Base-by-base conservation (phyloP, 2,797 vertebrate genomes). In the Sebastes iracundus region DNA sequence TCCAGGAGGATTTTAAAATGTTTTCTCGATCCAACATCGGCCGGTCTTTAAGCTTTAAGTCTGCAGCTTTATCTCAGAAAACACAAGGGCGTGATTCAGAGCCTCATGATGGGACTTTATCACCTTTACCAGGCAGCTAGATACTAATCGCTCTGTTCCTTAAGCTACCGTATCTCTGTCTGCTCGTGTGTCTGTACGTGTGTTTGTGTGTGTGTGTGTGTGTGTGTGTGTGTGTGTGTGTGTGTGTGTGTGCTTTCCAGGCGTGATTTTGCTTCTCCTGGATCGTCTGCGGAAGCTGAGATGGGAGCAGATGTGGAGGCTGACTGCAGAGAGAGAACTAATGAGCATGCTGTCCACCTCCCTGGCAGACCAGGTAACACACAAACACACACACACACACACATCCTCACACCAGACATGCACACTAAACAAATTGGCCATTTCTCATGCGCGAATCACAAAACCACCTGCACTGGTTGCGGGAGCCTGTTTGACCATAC, bases 251-350 rank as follows among this genome's bases (percentile, higher is more conserved):
- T 42, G 22, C 87, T 22, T 87, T 87, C 13, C 88, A 99, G 98
- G 98, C 18, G 98, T 99, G 83, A 99, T 99, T 90, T 83, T 99
- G 83, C 95, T 99, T 75, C 97, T 99, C 63, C 92, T 99, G 6
- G 98, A 99, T 89, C 98, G 97, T 82, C 92, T 99, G 28, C 94
- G 98, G 84, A 99, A 99, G 94, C 97, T 99, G 93, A 96, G 98
- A 63, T 99, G 98, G 98, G 98, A 99, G 86, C 98, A 99, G 96
- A 99, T 99, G 98, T 99, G 98, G 98, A 96, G 98, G 68, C 92
- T 99, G 84, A 99, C 98, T 0, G 98, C 98, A 1, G 98, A 99
- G 90, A 94, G 98, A 46, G 98, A 99, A 80, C 96, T 99, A 46
- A 99, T 99, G 98, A 98, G 98, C 91, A 99, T 99, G 98, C 93